Base-by-base conservation (phyloP, 1,140 invertebrate genomes). In the Heliconius congener region DNA sequence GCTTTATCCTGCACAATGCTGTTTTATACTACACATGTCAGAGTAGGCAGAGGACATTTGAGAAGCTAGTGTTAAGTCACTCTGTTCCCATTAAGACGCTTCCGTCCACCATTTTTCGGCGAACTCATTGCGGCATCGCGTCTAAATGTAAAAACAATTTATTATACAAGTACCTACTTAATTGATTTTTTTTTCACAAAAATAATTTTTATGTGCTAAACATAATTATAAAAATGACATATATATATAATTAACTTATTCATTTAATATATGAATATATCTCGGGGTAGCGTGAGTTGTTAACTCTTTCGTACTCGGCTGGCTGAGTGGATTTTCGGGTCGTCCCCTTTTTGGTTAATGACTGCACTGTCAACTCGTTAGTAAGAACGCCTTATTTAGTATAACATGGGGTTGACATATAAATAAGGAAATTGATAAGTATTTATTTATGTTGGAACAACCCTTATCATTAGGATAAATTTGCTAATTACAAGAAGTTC, bases 301-400 rank as follows among this genome's bases (percentile, higher is more conserved):
- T 72, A 72, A 72, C 71, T 72, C 71, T 72, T 72, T 72, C 37
- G 30, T 42, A 23, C 71, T 72, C 71, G 19, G 73, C 27, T 57
- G 60, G 80, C 87, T 92, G 91, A 93, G 91, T 93, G 91, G 89
- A 91, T 92, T 90, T 90, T 90, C 90, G 88, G 90, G 88, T 91
- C 81, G 84, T 81, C 81, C 85, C 89, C 84, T 85, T 86, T 92
- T 89, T 88, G 84, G 86, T 83, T 92, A 92, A 92, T 87, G 87
- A 87, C 79, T 84, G 84, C 87, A 85, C 84, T 85, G 88, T 88
- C 82, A 84, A 84, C 86, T 87, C 86, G 86, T 90, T 88, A 86
- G 87, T 83, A 83, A 84, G 83, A 83, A 80, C 85, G 81, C 82
- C 83, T 83, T 77, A 76, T 73, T 73, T 42, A 60, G 55, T 60